These are phyloP conservation scores for Calosoma granatense DNA, from an alignment of 1,140 invertebrate genomes.

Conservation along the genomic window DNA sequence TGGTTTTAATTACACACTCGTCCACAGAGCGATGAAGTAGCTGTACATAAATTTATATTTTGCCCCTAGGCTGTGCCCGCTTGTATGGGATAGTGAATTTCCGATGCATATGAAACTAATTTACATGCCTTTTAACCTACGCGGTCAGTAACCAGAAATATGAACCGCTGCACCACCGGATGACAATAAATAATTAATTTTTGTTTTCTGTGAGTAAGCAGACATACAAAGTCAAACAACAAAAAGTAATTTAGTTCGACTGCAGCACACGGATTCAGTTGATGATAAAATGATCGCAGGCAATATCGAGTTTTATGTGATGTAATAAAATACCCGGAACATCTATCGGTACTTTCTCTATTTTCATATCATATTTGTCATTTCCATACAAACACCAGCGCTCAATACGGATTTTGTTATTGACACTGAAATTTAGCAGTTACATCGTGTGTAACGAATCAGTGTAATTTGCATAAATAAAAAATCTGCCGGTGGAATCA, in stretches of 20 bases:
- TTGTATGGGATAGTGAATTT: no score
- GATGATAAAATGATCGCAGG: neutral
- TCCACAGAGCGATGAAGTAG: no score
- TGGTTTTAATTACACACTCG: no score
- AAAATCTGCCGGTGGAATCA: neutral
- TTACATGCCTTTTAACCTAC: no score
- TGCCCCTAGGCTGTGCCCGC: no score
- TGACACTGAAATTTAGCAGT: neutral
- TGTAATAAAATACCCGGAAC: neutral
- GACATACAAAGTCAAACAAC: neutral
- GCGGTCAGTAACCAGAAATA: no score
- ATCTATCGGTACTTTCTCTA: neutral
- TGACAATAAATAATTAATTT: no score
- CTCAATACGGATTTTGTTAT: neutral
- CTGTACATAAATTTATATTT: no score
- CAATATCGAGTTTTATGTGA: neutral
- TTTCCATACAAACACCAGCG: neutral
- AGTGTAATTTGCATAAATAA: conserved; percentile 3
- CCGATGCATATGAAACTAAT: no score
- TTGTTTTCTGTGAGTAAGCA: neutral
- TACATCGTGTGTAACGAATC: neutral
- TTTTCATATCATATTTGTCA: neutral
- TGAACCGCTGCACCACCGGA: no score
- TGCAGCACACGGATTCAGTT: no score
- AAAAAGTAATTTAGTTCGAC: neutral